phyloP scores from a whole-genome alignment of 2,888 invertebrate species.

The Hirtodrosophila confusa region DNA sequence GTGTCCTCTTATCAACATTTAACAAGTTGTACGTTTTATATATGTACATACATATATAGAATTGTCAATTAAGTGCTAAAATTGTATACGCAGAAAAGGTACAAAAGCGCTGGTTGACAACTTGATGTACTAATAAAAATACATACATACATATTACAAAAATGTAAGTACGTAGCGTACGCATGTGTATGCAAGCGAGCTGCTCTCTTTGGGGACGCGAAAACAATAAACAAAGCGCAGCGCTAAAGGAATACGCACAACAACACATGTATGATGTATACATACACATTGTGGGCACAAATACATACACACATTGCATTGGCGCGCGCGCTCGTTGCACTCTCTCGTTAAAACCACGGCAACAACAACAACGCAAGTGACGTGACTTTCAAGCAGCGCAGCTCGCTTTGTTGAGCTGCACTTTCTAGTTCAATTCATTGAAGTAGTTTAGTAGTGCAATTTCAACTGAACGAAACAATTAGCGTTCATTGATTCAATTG shows the following conservation, averaged over 20 bases:
- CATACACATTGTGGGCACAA: background rate
- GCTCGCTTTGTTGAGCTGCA: slow-evolving; percentile 16
- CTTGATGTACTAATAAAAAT: too few species aligned
- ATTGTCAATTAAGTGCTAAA: too few species aligned
- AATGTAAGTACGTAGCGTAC: slow-evolving; percentile 1
- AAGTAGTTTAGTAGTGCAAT: too few species aligned
- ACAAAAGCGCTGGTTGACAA: too few species aligned
- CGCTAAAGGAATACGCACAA: slow-evolving; percentile 42
- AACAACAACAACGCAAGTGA: slow-evolving; percentile 42
- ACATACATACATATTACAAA: too few species aligned
- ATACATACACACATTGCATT: slow-evolving; percentile 30
- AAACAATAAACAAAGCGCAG: slow-evolving; percentile 55
- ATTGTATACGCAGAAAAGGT: too few species aligned
- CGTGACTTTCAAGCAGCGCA: slow-evolving; percentile 61
- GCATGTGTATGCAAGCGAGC: slow-evolving; percentile 5
- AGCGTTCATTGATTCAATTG: too few species aligned
- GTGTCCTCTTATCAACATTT: slow-evolving; percentile 46
- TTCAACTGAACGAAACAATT: too few species aligned
- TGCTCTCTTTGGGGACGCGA: slow-evolving; percentile 35
- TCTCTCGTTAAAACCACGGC: slow-evolving; percentile 40
- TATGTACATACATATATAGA: slow-evolving; percentile 6
- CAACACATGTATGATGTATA: slow-evolving; percentile 4
- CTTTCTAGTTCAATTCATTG: too few species aligned
- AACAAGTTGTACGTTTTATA: slow-evolving; percentile 28
- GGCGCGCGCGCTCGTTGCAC: slow-evolving; percentile 62